Percentiles rank a stretch among this genome's conserved stretches.
Evolutionary conservation across 2,113 vertebrate genomes (phyloP).

Genomic region (Aramus guarauna): DNA sequence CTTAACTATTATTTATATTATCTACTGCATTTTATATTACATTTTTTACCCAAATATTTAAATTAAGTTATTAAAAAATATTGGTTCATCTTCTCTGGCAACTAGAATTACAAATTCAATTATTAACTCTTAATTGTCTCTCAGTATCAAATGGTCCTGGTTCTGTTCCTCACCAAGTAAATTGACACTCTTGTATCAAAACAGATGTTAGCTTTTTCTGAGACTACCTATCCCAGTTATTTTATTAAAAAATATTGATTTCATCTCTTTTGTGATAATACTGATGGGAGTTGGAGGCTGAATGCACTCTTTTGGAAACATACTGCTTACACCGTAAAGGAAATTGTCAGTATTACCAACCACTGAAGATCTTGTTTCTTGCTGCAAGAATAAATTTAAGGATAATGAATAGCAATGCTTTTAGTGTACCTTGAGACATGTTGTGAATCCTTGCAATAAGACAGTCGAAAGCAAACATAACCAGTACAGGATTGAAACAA

Average conservation of each 20-base stretch:
- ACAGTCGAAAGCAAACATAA: conserved; percentile 30
- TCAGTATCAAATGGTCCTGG: neutral
- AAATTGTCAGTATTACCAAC: conserved; percentile 7
- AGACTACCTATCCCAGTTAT: neutral
- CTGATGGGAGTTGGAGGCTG: neutral
- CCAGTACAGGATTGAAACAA: neutral
- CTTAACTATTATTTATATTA: neutral
- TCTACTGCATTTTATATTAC: neutral
- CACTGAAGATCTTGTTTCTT: neutral
- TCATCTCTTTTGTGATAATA: neutral
- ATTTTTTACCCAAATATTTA: neutral
- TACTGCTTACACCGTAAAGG: neutral
- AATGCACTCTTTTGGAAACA: neutral
- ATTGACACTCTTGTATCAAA: neutral
- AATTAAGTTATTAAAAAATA: neutral
- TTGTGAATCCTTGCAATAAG: neutral
- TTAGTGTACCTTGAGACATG: neutral
- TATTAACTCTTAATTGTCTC: neutral
- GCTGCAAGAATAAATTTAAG: conserved; percentile 23
- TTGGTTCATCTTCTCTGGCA: neutral
- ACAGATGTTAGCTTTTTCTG: neutral
- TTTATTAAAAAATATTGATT: neutral
- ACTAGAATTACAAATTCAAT: neutral
- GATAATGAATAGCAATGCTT: conserved; percentile 31
- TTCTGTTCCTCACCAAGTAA: neutral